Base-by-base conservation (phyloP, 1,140 invertebrate species). In the Drosophila ironensis region DNA sequence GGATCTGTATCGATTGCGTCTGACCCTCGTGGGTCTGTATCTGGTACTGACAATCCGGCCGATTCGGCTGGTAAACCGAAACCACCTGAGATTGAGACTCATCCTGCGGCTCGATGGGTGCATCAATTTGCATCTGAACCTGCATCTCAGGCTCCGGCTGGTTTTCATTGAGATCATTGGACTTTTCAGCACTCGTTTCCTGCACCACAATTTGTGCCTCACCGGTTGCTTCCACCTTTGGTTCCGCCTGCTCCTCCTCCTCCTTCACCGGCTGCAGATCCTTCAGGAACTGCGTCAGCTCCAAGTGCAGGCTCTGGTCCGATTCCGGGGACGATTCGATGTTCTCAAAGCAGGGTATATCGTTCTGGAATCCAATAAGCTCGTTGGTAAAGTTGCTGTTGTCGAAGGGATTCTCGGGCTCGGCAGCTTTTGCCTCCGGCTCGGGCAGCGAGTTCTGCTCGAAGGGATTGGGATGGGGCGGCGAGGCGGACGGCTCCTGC, bases 341-440 rank as follows among this genome's bases (percentile, higher is more conserved):
- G 8, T 74, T 89, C 52, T 89, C 87, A 42, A 89, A 89, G 24
- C 87, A 89, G 5, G 87, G 87, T 53, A 89, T 88, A 47, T 89
- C 82, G 57, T 89, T 89, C 40, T 89, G 87, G 20, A 89, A 89
- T 9, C 87, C 87, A 35, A 89, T 89, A 8, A 89, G 66, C 22
- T 86, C 81, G 22, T 64, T 84, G 40, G 46, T 54, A 40, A 82
- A 82, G 28, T 63, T 77, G 47, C 48, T 84, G 33, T 81, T 77
- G 8, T 82, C 68, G 8, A 84, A 82, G 5, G 63, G 61, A 28
- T 72, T 37, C 0, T 44, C 53, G 11, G 7, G 25, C 14, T 16
- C 44, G 7, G 19, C 14, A 12, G 51, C 5, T 37, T 38, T 20
- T 11, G 56, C 9, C 1, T 20, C 3, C 9, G 68, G 16, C 3